phyloP scores from a whole-genome alignment of 1,140 invertebrate genomes.

The Drosophila setifemur region DNA sequence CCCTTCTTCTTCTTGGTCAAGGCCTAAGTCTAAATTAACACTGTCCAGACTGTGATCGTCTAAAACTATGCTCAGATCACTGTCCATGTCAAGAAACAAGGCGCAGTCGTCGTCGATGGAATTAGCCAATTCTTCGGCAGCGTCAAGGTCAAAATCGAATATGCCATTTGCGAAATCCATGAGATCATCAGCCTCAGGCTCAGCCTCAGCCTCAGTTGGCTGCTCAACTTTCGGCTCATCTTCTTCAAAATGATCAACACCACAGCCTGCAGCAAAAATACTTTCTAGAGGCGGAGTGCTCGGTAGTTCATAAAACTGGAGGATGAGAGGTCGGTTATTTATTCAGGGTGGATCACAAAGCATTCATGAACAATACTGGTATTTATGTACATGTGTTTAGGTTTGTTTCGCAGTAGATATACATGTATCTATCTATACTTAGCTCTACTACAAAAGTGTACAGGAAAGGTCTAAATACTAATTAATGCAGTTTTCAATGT shows the following conservation, averaged over 20 bases:
- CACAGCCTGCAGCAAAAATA: conserved; percentile 51
- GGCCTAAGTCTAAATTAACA: conserved; percentile 4
- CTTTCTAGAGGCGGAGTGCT: conserved; percentile 48
- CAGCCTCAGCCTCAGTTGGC: background rate
- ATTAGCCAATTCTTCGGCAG: conserved; percentile 38
- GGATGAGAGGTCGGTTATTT: conserved; percentile 65
- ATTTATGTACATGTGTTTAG: conserved; percentile 39
- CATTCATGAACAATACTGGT: conserved; percentile 53
- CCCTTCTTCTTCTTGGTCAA: conserved; percentile 2
- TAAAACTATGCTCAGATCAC: conserved; percentile 36
- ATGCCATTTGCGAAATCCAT: conserved; percentile 43
- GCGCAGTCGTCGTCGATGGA: conserved; percentile 42
- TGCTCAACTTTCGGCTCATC: conserved; percentile 9
- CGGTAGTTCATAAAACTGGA: conserved; percentile 65
- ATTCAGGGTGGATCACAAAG: conserved; percentile 65
- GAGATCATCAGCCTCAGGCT: conserved; percentile 17
- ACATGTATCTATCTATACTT: conserved; percentile 5
- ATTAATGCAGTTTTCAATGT: background rate
- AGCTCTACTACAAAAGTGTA: conserved; percentile 25
- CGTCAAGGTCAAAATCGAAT: conserved; percentile 52
- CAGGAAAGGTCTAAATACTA: conserved; percentile 21
- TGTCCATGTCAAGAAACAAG: conserved; percentile 53
- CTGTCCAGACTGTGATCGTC: conserved; percentile 19
- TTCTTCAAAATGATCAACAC: conserved; percentile 14
- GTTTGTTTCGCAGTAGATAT: conserved; percentile 15